Conservation (phyloP, 2,113 vertebrate species). For the Alexandromys fortis region DNA sequence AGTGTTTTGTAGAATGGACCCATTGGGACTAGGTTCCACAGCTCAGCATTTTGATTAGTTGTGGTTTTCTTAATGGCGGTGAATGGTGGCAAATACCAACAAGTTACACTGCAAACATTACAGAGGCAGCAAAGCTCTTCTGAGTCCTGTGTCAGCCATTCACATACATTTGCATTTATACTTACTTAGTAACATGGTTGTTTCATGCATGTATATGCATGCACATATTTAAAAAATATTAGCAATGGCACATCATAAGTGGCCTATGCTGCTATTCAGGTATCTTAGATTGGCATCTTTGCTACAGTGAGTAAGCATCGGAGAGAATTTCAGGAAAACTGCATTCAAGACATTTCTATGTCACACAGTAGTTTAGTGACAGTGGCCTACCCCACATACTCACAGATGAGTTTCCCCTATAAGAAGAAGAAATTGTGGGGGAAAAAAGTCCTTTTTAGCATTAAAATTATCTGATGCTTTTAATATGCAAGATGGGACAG, state of each 20-base stretch:
- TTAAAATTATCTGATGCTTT: not conserved
- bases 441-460: not conserved
- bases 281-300: not conserved
- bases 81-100: not conserved
- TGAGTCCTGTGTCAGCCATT: not conserved
- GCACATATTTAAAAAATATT: not conserved
- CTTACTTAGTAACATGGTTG: not conserved
- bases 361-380: not conserved
- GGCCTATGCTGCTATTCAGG: not conserved
- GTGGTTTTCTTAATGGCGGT: not conserved
- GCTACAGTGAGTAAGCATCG: not conserved
- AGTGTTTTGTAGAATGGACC: not conserved
- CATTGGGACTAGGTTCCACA: not conserved
- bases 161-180: not conserved
- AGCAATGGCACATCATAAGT: not conserved
- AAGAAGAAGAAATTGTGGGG: not conserved
- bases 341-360: not conserved
- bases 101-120: not conserved
- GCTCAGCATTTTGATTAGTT: not conserved
- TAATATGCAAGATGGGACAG: not conserved
- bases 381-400: not conserved
- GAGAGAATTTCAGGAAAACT: not conserved
- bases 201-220: not conserved
- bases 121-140: not conserved
- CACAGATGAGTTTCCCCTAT: not conserved